Evolutionary conservation across 2,113 vertebrate species (phyloP), one percentile per base, ranked within the genome.

Genomic region (Hippocampus barbouri): DNA sequence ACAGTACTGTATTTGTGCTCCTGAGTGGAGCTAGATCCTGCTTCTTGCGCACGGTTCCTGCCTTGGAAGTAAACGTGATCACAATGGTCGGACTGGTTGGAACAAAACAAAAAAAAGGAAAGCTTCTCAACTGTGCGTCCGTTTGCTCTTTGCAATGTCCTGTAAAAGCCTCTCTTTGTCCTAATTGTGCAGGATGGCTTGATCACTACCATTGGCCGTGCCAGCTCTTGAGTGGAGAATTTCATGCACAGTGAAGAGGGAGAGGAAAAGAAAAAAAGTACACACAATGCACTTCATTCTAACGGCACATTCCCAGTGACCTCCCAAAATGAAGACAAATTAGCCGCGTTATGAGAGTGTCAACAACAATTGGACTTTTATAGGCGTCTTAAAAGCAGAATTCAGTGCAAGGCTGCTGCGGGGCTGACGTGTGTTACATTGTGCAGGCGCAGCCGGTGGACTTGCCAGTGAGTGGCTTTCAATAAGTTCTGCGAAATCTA

Each of bases 71-170:
- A 41, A 65, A 43, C n/a, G 21, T 65, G n/a, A 65, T 41, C 40
- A 7, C 21, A n/a, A 21, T 23, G 21, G 21, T 43, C 5, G 8
- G 25, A 16, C 59, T 18, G 59, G 27, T 61, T 34, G 7, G 14
- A 51, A 51, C 34, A 38, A 38, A 38, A 45, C 2, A 45, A 14
- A 45, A 10, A 54, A 54, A 56, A n/a, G n/a, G 4, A 40, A 41
- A 63, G 8, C 20, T 11, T 40, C 45, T 63, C 47, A 45, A 59
- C 20, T 67, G 11, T 40, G 18, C 49, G n/a, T 40, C 30, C 15
- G 53, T 79, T 72, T 75, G 77, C 40, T n/a, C 62, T 43, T 65
- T 65, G 18, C 40, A 43, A 65, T 15, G 62, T 65, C 62, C 62
- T 65, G 40, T 65, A 65, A 65, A 65, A 65, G 62, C 62, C 11